A percentile compares a stretch with the other conserved stretches of the same genome.
Evolutionary conservation across 2,888 invertebrate genomes (phyloP).

Genomic region (Caenorhabditis panamensis): DNA sequence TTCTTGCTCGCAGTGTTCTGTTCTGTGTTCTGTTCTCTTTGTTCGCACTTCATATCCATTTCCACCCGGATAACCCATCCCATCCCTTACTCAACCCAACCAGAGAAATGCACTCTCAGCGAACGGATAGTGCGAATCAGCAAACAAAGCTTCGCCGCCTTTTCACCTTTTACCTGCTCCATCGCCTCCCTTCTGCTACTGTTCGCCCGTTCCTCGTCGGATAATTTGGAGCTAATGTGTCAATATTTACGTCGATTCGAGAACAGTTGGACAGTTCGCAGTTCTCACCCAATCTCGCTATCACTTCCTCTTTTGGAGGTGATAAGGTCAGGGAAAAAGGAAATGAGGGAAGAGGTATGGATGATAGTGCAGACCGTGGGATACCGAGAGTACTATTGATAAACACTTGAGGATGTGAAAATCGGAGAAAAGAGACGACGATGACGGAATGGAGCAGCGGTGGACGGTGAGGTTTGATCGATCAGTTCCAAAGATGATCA

Average conservation of each 20-base stretch:
- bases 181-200: slow-evolving; percentile 14
- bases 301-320: slow-evolving; percentile 10
- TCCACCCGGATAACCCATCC: not conserved
- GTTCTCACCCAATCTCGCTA: slow-evolving; percentile 5
- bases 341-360: not conserved
- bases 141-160: slow-evolving; percentile 41
- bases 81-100: not conserved
- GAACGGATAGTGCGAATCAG: slow-evolving; percentile 47
- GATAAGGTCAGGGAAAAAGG: slow-evolving; percentile 1
- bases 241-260: slow-evolving; percentile 28
- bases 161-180: slow-evolving; percentile 45
- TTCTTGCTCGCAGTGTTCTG: not conserved
- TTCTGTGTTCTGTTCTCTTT: not conserved
- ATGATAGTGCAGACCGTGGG: slow-evolving; percentile 15
- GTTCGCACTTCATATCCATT: slow-evolving; percentile 1
- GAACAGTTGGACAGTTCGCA: slow-evolving; percentile 1
- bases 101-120: slow-evolving; percentile 19
- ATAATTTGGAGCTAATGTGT: slow-evolving; percentile 24
- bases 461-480: slow-evolving; percentile 32
- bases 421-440: slow-evolving; percentile 29
- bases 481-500: slow-evolving; percentile 12
- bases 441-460: not conserved
- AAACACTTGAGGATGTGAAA: slow-evolving; percentile 58
- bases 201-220: slow-evolving; percentile 21
- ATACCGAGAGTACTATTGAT: slow-evolving; percentile 34